Evolutionary conservation across 2,113 vertebrate genomes (phyloP).

Genomic region (Todiramphus chloris): DNA sequence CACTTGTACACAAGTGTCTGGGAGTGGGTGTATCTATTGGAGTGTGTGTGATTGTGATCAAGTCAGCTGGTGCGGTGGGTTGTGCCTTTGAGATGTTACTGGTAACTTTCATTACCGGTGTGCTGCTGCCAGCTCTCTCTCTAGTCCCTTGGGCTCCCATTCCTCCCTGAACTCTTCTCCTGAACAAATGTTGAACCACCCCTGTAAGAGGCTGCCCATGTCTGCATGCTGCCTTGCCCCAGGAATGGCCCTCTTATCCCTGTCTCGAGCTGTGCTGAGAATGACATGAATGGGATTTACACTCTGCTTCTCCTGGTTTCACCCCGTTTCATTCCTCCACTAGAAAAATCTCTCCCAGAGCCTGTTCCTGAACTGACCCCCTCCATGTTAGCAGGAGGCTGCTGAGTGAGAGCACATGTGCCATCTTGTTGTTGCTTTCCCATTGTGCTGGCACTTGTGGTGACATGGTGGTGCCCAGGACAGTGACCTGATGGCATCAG

Average conservation of each 20-base stretch:
- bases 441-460: neutral
- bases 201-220: fast-evolving
- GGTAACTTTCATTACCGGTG: fast-evolving
- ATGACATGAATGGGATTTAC: neutral
- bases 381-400: fast-evolving
- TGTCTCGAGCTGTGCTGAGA: neutral
- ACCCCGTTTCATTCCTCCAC: neutral
- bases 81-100: neutral
- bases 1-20: fast-evolving
- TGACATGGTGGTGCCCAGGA: neutral
- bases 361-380: neutral
- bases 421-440: neutral
- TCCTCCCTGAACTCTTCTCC: neutral
- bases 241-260: neutral
- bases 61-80: neutral
- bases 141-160: neutral
- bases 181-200: neutral
- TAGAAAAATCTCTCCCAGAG: neutral
- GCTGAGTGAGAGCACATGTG: neutral
- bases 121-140: neutral
- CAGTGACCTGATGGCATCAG: neutral
- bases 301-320: neutral
- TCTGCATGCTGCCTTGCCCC: neutral
- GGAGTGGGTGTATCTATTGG: neutral
- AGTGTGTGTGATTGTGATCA: fast-evolving